A percentile compares a stretch with the other conserved stretches of the same genome.
Evolutionary conservation across 2,888 invertebrate species (phyloP).

Genomic region (Drosophila cognata): DNA sequence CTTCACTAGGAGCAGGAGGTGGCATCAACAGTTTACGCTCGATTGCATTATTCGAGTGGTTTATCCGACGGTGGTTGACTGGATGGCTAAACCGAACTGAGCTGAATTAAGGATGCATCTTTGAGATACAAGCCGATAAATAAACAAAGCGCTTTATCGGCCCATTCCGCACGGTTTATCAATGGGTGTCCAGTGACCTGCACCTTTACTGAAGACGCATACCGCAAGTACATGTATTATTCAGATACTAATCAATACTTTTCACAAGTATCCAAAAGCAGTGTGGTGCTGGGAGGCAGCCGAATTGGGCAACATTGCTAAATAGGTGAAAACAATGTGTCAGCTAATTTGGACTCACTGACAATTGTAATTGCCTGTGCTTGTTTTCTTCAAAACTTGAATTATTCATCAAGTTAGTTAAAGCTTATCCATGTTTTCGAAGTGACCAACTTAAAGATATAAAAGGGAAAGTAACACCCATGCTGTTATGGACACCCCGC

Average conservation of each 20-base stretch:
- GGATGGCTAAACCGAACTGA: conserved; percentile 18
- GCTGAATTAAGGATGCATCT: conserved; percentile 43
- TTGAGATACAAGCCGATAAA: conserved; percentile 55
- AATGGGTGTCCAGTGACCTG: conserved; percentile 18
- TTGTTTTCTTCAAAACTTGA: conserved; percentile 33
- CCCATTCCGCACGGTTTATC: conserved; percentile 27
- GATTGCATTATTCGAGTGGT: conserved; percentile 69
- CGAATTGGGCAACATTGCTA: conserved; percentile 14
- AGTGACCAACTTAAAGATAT: conserved; percentile 5
- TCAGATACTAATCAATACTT: conserved; percentile 71
- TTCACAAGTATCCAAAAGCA: conserved; percentile 44
- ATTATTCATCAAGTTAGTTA: conserved; percentile 56
- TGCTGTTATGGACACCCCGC: not conserved
- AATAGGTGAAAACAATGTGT: conserved; percentile 66
- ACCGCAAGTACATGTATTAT: conserved; percentile 63
- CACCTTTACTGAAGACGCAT: conserved; percentile 17
- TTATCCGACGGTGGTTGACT: conserved; percentile 34
- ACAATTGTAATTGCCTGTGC: conserved; percentile 58
- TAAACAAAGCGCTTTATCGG: conserved; percentile 55
- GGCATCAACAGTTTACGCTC: conserved; percentile 69
- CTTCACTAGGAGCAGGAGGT: not conserved
- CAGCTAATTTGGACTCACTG: conserved; percentile 47
- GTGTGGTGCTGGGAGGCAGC: not conserved
- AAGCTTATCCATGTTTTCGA: conserved; percentile 20
- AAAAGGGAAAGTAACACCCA: not conserved